Evolutionary conservation across 1,140 invertebrate species (phyloP).

Genomic region (Pogonus chalceus): DNA sequence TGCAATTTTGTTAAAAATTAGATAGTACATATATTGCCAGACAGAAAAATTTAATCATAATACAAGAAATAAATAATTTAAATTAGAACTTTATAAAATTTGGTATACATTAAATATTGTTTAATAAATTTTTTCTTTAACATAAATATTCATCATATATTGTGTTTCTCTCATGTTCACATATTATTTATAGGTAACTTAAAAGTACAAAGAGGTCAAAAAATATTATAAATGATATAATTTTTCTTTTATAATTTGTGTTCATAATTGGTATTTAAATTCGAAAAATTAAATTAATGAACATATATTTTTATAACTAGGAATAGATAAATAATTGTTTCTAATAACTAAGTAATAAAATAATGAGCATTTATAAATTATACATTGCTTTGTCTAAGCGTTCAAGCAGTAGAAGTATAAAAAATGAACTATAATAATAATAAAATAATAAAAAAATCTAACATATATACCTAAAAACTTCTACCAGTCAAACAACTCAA

Average conservation of each 20-base stretch:
- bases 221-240: not conserved
- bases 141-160: conserved; percentile 3
- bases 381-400: conserved; percentile 32
- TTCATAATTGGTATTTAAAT: not conserved
- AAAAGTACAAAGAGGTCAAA: not conserved
- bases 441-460: conserved; percentile 11
- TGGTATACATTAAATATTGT: not conserved
- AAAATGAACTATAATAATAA: conserved; percentile 14
- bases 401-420: conserved; percentile 34
- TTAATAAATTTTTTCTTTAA: conserved; percentile 2
- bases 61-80: no score
- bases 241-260: not conserved
- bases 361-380: conserved; percentile 36
- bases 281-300: not conserved
- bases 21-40: not conserved
- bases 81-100: conserved; percentile 7
- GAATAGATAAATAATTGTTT: conserved; percentile 22
- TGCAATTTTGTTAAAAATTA: not conserved
- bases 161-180: not conserved
- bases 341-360: conserved; percentile 37
- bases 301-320: conserved; percentile 3
- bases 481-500: conserved; percentile 34
- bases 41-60: no score
- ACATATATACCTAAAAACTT: conserved; percentile 14
- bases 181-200: conserved; percentile 1